phyloP scores from a whole-genome alignment of 2,888 invertebrate genomes.

The Brenthis hecate region DNA sequence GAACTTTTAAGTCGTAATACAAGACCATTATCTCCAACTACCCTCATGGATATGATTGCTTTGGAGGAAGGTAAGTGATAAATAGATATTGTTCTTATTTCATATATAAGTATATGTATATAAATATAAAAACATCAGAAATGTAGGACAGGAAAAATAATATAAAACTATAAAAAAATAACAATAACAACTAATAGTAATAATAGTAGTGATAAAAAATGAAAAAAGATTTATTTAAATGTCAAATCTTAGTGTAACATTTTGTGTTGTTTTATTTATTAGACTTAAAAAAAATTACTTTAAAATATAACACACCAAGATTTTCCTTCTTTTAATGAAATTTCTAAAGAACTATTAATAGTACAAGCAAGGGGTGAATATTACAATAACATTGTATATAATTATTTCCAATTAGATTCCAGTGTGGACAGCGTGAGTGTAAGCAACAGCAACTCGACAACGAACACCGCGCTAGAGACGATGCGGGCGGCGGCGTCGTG shows the following conservation, averaged over 20 bases:
- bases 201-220: background rate
- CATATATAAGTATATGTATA: too few relatives aligned
- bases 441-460: constrained; percentile 54
- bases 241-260: too few relatives aligned
- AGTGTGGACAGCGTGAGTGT: constrained; percentile 75
- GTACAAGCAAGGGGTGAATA: too few relatives aligned
- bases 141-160: too few relatives aligned
- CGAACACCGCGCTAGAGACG: constrained; percentile 75
- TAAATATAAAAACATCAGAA: too few relatives aligned
- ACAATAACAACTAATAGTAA: background rate
- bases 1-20: constrained; percentile 93
- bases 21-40: constrained; percentile 91
- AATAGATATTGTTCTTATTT: background rate
- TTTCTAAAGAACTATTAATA: too few relatives aligned
- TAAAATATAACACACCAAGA: too few relatives aligned
- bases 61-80: constrained; percentile 88
- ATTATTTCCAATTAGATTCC: constrained; percentile 57
- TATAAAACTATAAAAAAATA: too few relatives aligned
- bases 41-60: constrained; percentile 93
- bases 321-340: too few relatives aligned
- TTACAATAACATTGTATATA: background rate
- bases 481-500: constrained; percentile 91
- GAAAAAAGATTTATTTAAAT: background rate
- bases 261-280: too few relatives aligned
- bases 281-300: too few relatives aligned